Conservation (phyloP, 2,113 vertebrate species). For the Myrmecobius fasciatus region DNA sequence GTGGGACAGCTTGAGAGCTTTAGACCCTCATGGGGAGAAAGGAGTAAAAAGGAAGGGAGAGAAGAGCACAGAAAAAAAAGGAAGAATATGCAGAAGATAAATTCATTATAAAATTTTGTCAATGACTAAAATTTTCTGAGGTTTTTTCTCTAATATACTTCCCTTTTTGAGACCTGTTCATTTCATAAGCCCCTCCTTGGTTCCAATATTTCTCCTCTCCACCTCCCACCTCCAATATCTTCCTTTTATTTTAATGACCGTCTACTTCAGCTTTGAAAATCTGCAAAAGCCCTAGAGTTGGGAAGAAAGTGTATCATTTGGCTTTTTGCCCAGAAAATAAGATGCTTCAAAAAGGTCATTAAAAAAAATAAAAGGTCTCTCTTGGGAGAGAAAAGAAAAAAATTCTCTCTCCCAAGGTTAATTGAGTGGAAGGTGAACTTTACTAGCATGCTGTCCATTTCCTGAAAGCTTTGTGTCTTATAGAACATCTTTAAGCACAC, state of each 20-base stretch:
- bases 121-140: not conserved
- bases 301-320: constrained; percentile 76
- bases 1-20: not conserved
- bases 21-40: not conserved
- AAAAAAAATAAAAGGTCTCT: constrained; percentile 33
- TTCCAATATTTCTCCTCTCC: not conserved
- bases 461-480: constrained; percentile 59
- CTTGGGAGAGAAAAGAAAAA: constrained; percentile 55
- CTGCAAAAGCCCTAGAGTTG: constrained; percentile 63
- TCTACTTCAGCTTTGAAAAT: constrained; percentile 74
- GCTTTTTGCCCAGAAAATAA: constrained; percentile 83
- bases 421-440: constrained; percentile 79
- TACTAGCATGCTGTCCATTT: constrained; percentile 53
- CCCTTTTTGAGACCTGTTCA: not conserved
- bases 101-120: not conserved
- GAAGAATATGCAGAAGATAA: not conserved
- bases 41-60: not conserved
- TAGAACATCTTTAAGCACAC: constrained; percentile 49
- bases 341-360: constrained; percentile 78
- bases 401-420: constrained; percentile 74
- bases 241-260: constrained; percentile 67
- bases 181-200: constrained; percentile 22
- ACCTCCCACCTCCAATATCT: constrained; percentile 35
- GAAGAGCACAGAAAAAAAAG: not conserved
- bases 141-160: not conserved